Conservation (phyloP, 2,888 invertebrate genomes). For the Branchellion lobata region DNA sequence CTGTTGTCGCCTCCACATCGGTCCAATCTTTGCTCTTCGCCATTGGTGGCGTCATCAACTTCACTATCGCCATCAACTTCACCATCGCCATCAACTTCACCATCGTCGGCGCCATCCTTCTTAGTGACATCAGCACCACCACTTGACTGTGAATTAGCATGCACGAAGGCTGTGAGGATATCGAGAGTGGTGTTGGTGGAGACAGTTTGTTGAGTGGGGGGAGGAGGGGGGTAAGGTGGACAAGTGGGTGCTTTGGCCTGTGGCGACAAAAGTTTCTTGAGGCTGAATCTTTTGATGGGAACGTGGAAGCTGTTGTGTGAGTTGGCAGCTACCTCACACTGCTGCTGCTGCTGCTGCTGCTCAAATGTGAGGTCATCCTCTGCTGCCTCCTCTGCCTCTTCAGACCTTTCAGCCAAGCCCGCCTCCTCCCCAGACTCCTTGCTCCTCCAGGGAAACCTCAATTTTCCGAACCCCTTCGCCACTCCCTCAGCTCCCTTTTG, state of each 20-base stretch:
- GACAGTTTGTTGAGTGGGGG: neutral
- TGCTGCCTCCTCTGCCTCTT: neutral
- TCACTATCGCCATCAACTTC: neutral
- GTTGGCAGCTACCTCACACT: neutral
- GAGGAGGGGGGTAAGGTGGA: neutral
- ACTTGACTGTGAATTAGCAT: no score
- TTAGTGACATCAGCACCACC: neutral
- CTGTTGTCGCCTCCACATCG: no score
- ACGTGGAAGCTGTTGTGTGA: neutral
- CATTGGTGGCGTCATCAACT: no score
- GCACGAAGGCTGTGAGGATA: neutral
- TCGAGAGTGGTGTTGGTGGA: conserved; percentile 6
- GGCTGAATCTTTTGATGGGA: neutral
- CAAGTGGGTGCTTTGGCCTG: neutral
- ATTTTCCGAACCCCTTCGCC: neutral
- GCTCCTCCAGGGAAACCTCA: conserved; percentile 11
- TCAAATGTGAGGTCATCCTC: conserved; percentile 2
- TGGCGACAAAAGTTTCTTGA: neutral
- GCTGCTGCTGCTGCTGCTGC: neutral
- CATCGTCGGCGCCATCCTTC: neutral
- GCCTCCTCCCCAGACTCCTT: conserved; percentile 2
- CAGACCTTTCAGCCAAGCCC: neutral
- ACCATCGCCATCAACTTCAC: neutral
- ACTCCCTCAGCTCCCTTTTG: neutral
- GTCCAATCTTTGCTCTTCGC: no score